Conservation (phyloP, 2,888 invertebrate species). For the Amphimallon solstitiale region DNA sequence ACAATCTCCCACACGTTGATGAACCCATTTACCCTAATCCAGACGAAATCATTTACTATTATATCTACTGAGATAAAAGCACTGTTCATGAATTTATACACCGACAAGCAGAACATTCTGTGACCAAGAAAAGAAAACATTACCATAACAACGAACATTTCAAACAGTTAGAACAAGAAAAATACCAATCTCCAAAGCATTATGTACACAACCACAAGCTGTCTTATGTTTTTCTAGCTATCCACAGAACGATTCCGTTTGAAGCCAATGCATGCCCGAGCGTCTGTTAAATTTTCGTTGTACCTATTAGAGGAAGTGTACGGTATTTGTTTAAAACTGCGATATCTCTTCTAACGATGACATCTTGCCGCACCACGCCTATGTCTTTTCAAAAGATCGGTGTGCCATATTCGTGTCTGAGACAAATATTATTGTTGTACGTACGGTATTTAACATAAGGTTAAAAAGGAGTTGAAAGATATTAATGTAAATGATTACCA, state of each 20-base stretch:
- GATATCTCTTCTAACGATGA: constrained; percentile 23
- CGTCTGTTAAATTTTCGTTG: constrained; percentile 35
- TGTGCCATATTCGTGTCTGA: constrained; percentile 6
- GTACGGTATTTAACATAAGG: constrained; percentile 21
- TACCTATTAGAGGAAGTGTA: constrained; percentile 13
- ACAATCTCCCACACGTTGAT: neutral
- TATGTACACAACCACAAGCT: constrained; percentile 28
- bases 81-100: constrained; percentile 19
- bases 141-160: constrained; percentile 10
- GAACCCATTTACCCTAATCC: neutral
- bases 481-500: constrained; percentile 31
- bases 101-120: constrained; percentile 17
- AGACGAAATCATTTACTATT: neutral
- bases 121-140: constrained; percentile 23
- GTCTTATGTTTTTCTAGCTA: constrained; percentile 33
- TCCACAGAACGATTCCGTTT: constrained; percentile 25
- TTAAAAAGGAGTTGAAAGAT: constrained; percentile 28
- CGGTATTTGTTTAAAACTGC: constrained; percentile 33
- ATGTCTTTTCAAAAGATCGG: neutral
- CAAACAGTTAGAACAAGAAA: constrained; percentile 8
- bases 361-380: constrained; percentile 13
- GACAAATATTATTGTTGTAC: constrained; percentile 31
- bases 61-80: constrained; percentile 18
- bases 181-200: constrained; percentile 21
- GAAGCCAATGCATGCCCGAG: constrained; percentile 13